phyloP scores from a whole-genome alignment of 2,113 vertebrate species.

The Sebastes schlegelii region DNA sequence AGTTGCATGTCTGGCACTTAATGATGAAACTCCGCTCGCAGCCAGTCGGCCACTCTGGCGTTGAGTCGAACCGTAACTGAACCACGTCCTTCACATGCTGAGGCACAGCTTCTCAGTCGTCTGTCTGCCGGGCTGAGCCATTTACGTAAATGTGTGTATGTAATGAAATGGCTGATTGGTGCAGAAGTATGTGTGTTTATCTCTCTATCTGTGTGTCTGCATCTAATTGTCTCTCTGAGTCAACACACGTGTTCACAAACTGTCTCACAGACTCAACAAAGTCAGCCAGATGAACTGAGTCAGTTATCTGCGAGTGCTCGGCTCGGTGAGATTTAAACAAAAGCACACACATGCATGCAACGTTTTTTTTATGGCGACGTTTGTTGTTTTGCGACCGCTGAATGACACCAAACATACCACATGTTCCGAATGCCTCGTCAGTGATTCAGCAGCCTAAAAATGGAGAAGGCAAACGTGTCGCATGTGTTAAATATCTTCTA shows the following conservation, averaged over 20 bases:
- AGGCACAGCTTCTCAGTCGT: slow-evolving; percentile 25
- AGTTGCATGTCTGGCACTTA: background rate
- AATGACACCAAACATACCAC: slow-evolving; percentile 29
- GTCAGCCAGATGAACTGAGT: slow-evolving; percentile 23
- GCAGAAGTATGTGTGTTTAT: slow-evolving; percentile 17
- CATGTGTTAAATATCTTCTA: background rate
- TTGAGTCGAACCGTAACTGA: background rate
- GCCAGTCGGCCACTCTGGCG: background rate
- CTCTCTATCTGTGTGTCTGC: slow-evolving; percentile 35
- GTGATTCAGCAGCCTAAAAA: slow-evolving; percentile 45
- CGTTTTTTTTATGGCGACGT: background rate
- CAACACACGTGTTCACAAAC: slow-evolving; percentile 25
- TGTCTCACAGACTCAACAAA: slow-evolving; percentile 42
- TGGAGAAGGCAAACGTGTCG: slow-evolving; percentile 4
- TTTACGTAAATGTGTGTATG: slow-evolving; percentile 14
- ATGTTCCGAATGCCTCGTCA: slow-evolving; percentile 43
- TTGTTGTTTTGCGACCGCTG: slow-evolving; percentile 6
- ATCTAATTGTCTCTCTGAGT: slow-evolving; percentile 19
- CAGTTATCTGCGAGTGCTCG: background rate
- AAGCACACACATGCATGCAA: background rate
- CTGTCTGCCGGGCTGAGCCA: background rate
- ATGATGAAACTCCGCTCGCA: background rate
- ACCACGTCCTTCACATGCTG: slow-evolving; percentile 14
- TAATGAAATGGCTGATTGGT: slow-evolving; percentile 39
- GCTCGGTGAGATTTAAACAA: slow-evolving; percentile 40